Base-by-base conservation (phyloP, 1,140 invertebrate genomes). In the Metaphire vulgaris region DNA sequence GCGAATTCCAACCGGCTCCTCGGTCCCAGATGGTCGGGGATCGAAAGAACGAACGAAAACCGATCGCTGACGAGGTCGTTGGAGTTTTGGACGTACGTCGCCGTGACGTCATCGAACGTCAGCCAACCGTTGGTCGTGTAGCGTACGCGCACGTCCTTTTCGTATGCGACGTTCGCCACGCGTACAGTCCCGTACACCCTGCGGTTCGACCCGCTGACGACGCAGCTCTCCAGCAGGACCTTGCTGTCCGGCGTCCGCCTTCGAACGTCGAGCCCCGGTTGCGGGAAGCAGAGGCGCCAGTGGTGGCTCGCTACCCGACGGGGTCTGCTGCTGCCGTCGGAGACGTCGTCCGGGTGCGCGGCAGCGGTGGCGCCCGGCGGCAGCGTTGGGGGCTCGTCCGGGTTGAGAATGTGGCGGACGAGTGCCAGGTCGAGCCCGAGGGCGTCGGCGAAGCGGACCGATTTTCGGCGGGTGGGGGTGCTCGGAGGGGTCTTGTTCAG, bases 31-130 rank as follows among this genome's bases (percentile, higher is more conserved):
- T 56, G 41, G 6, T 56, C 41, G 6, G 41, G 41, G 21, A 56
- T 56, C 21, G 6, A 12, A 6, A 56, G 6, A 12, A 12, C 41
- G 41, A 56, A 56, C 6, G 28, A 91, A 83, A 90, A 90, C 65
- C 86, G 83, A 83, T 98, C 95, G 16, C 93, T 95, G 79, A 93
- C 93, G 0, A 94, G 94, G 81, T 97, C 95, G 85, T 93, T 95
- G 0, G 94, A 96, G 80, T 93, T 92, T 64, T 90, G 88, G 34
- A 96, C 90, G 83, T 97, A 97, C 2, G 88, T 90, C 0, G 93
- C 88, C 2, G 80, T 80, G 41, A 95, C 87, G 80, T 98, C 95
- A 33, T 90, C 90, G 84, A 90, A 93, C 33, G 90, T 92, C 75
- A 89, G 88, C 96, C 95, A 98, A 30, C 90, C 89, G 84, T 97